A percentile compares a stretch with the other conserved stretches of the same genome.
These are phyloP conservation scores for Steinernema hermaphroditum DNA, from an alignment of 2,888 invertebrate genomes.

Conservation along the genomic window DNA sequence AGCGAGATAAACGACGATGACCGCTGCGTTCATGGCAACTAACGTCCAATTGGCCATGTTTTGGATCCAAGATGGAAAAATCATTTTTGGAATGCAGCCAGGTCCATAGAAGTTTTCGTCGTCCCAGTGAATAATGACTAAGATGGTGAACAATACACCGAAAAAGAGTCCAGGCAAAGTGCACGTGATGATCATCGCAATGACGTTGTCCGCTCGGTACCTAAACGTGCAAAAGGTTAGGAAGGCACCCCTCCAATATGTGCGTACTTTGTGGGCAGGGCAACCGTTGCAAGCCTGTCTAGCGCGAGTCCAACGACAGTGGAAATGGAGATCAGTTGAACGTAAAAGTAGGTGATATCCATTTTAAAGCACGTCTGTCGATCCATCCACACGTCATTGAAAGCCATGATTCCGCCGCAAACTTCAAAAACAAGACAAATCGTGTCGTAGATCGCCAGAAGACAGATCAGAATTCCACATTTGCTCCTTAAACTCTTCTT, in stretches of 20 bases:
- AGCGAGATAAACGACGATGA: not conserved
- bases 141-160: not conserved
- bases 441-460: not conserved
- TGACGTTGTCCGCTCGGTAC: not conserved
- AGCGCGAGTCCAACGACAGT: not conserved
- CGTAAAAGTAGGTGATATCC: not conserved
- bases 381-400: not conserved
- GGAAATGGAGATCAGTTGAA: not conserved
- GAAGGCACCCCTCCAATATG: too few relatives aligned
- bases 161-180: not conserved
- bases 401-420: not conserved
- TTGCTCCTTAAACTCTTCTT: not conserved
- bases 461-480: not conserved
- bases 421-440: not conserved
- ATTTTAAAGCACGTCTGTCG: not conserved
- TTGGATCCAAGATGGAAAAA: not conserved
- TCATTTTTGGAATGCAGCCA: not conserved
- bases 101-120: not conserved
- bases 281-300: not conserved
- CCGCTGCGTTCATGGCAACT: not conserved
- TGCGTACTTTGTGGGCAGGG: not conserved
- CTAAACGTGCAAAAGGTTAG: too few relatives aligned
- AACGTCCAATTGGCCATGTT: not conserved
- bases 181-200: not conserved
- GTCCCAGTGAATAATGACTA: not conserved